Evolutionary conservation across 2,888 invertebrate species (phyloP), one percentile per base, ranked within the genome.

Genomic region (Stenchaetothrips biformis): DNA sequence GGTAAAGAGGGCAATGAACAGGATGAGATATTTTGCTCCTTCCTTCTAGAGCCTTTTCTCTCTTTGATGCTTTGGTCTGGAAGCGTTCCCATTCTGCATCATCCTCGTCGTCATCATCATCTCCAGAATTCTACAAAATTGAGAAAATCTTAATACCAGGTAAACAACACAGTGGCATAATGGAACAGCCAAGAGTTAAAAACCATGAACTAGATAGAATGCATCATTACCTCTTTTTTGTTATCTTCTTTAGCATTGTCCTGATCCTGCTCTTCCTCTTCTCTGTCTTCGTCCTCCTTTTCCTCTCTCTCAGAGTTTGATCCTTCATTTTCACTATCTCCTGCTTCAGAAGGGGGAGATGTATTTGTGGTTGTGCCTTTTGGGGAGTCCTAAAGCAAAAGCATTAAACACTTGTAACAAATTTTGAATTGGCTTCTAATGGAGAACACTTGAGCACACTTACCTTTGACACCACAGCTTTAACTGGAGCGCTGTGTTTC

Each of bases 1-100:
- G 97, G 87, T 94, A 99, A 87, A 93, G 93, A 0, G 99, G 99
- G 88, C 97, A 95, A 87, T 99, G 99, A 48, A 99, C 99, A n/a
- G 93, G 90, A 86, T 98, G 98, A 18, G 98, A 98, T 84, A 93
- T 90, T 88, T 97, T 96, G 78, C 96, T 96, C 85, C 96, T 94
- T 8, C 97, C 96, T 87, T 98, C 98, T 74, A 98, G 88, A 21
- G 91, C 90, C 83, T 95, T 93, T 85, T 98, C 97, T 27, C 95
- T 90, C 85, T 95, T 96, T 83, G 94, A 92, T 81, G 97, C 88
- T 85, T 95, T 93, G 84, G 94, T 92, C 87, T 97, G 97, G 88
- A 97, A 94, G 84, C 93, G 94, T 85, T 97, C 95, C 98, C 98
- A 98, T 86, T 97, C 97, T 84, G 93, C 94, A 85, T 95, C 95